Evolutionary conservation across 1,140 invertebrate species (phyloP).

Genomic region (Apis cerana): DNA sequence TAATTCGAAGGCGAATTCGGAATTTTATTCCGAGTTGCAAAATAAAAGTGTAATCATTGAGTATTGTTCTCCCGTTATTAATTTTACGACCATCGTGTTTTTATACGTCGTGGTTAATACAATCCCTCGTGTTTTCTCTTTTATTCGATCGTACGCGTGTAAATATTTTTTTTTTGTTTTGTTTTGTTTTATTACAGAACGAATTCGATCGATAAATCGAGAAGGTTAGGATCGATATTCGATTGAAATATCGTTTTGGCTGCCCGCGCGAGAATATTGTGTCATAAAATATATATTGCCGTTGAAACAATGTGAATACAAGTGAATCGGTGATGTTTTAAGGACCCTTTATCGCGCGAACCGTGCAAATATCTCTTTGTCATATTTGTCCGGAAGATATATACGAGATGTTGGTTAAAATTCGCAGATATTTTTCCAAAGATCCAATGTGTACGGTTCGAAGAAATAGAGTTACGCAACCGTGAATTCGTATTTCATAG

Average conservation of each 20-base stretch:
- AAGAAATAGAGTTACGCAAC: background rate
- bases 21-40: background rate
- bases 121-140: background rate
- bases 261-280: slow-evolving; percentile 19
- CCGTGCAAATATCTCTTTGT: slow-evolving; percentile 43
- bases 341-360: slow-evolving; percentile 27
- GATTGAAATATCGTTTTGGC: slow-evolving; percentile 22
- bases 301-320: slow-evolving; percentile 47
- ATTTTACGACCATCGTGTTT: background rate
- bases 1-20: background rate
- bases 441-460: too few relatives aligned
- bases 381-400: slow-evolving; percentile 7
- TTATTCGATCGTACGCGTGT: background rate
- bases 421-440: background rate
- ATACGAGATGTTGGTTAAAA: background rate
- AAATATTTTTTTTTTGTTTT: background rate
- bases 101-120: background rate
- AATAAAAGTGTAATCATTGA: background rate
- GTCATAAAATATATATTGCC: slow-evolving; percentile 36
- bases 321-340: slow-evolving; percentile 57
- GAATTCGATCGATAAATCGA: background rate
- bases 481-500: background rate
- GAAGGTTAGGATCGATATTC: background rate
- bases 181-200: background rate
- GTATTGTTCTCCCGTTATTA: background rate